phyloP scores from a whole-genome alignment of 1,140 invertebrate genomes.

The Papilio dardanus region DNA sequence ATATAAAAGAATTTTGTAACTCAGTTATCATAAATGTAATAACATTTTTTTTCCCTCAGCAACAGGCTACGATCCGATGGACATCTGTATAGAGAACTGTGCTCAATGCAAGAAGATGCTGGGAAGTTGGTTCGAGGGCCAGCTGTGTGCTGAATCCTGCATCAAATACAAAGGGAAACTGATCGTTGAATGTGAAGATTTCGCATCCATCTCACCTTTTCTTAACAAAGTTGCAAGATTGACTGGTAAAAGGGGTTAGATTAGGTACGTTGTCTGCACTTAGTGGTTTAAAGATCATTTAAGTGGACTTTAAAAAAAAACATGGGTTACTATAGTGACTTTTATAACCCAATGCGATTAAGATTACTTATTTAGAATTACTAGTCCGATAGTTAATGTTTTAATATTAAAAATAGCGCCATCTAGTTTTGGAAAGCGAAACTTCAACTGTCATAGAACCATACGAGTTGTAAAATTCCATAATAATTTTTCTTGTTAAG shows the following conservation, averaged over 20 bases:
- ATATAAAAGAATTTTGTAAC: too few species aligned
- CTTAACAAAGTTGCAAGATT: slow-evolving; percentile 84
- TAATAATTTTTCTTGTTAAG: not conserved
- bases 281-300: too few species aligned
- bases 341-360: too few species aligned
- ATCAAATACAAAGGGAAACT: slow-evolving; percentile 91
- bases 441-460: not conserved
- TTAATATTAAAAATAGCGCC: not conserved
- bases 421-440: not conserved
- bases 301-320: too few species aligned
- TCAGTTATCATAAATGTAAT: too few species aligned
- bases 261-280: not conserved
- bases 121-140: slow-evolving; percentile 91
- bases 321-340: too few species aligned
- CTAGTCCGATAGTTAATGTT: too few species aligned
- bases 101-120: slow-evolving; percentile 94
- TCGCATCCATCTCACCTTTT: slow-evolving; percentile 90
- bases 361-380: too few species aligned
- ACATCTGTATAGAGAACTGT: slow-evolving; percentile 92
- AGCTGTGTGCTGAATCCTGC: slow-evolving; percentile 91
- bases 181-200: slow-evolving; percentile 92
- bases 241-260: slow-evolving; percentile 7
- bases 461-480: not conserved
- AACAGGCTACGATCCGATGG: slow-evolving; percentile 74
- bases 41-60: slow-evolving; percentile 50